Evolutionary conservation across 2,113 vertebrate species (phyloP).

Genomic region (Lepidothrix coronata): DNA sequence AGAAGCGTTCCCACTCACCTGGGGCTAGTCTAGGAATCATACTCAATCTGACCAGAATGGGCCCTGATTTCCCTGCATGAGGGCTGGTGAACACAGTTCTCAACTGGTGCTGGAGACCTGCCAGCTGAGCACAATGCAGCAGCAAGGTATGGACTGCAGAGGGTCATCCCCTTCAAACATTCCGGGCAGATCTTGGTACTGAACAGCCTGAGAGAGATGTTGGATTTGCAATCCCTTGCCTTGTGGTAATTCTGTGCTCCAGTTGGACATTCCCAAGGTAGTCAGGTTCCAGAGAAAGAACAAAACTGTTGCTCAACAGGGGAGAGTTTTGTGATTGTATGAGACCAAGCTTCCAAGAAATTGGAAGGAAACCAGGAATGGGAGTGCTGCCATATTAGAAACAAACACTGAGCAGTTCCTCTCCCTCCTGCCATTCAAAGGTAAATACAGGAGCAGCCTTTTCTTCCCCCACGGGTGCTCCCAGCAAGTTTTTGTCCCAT

Average conservation of each 20-base stretch:
- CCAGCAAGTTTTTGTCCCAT: background rate
- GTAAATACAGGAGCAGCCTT: background rate
- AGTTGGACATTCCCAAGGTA: background rate
- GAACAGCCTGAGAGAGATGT: fast-evolving
- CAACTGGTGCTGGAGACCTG: background rate
- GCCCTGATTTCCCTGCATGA: background rate
- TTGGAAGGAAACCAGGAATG: background rate
- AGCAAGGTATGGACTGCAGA: background rate
- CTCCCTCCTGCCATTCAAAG: background rate
- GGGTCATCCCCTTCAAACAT: background rate
- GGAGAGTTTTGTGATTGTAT: background rate
- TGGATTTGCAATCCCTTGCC: background rate
- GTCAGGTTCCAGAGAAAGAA: background rate
- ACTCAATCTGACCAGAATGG: background rate
- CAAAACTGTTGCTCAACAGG: background rate
- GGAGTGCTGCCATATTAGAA: background rate
- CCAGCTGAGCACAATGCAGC: background rate
- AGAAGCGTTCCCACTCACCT: background rate
- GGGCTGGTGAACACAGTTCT: background rate
- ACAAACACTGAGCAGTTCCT: background rate
- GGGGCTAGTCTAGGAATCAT: background rate
- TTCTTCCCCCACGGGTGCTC: fast-evolving
- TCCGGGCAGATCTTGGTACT: fast-evolving
- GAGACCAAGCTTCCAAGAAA: background rate
- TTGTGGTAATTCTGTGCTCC: background rate